phyloP scores from a whole-genome alignment of 1,140 invertebrate species.

The Macrobrachium nipponense region DNA sequence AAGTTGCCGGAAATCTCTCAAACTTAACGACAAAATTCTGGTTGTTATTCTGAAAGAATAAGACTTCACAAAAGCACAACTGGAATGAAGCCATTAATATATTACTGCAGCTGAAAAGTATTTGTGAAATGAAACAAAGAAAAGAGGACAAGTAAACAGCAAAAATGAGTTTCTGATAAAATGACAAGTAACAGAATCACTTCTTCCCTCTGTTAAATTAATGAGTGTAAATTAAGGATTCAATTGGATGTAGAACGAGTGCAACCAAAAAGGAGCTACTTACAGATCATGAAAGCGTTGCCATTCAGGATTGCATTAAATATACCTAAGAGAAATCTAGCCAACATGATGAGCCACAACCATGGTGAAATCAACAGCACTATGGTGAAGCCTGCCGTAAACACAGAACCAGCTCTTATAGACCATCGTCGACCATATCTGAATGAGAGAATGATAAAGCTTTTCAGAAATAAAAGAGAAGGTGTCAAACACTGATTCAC shows the following conservation, averaged over 20 bases:
- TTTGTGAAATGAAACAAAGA: no score
- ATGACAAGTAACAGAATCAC: neutral
- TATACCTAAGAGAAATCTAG: constrained; percentile 31
- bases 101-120: no score
- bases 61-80: no score
- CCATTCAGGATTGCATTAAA: constrained; percentile 14
- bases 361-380: constrained; percentile 16
- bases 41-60: no score
- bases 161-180: no score
- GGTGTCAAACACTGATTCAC: no score
- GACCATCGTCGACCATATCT: constrained; percentile 44
- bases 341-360: neutral
- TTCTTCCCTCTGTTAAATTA: no score
- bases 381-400: neutral
- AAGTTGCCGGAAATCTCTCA: no score
- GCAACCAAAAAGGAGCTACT: neutral
- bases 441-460: neutral
- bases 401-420: neutral
- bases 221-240: no score
- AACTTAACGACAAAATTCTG: no score
- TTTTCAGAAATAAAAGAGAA: neutral
- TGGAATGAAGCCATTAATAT: no score
- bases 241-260: no score
- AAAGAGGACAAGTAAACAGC: neutral
- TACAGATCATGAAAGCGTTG: constrained; percentile 31